Percentiles rank a stretch among this genome's conserved stretches.
These are phyloP conservation scores for Pelecanoides urinatrix DNA, from an alignment of 2,113 vertebrate genomes.

Conservation along the genomic window DNA sequence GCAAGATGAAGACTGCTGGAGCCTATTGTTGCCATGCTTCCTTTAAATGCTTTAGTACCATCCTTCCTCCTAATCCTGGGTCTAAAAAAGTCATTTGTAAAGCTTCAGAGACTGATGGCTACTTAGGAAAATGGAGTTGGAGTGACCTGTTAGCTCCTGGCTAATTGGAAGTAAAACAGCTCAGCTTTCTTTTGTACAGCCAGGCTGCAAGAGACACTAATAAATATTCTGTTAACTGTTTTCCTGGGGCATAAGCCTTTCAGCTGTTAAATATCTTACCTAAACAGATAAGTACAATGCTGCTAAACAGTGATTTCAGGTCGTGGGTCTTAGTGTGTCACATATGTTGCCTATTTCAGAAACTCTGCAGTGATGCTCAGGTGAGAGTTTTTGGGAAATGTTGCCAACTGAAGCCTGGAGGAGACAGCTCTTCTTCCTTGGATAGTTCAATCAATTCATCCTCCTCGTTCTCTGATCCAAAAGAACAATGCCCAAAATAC, in stretches of 20 bases:
- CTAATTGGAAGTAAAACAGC: not conserved
- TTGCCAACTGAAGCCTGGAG: slow-evolving; percentile 89
- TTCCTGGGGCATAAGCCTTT: not conserved
- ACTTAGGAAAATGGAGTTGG: not conserved
- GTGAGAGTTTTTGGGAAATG: slow-evolving; percentile 92
- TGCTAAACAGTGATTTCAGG: not conserved
- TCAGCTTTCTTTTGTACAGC: not conserved
- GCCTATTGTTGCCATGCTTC: not conserved
- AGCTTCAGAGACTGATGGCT: not conserved
- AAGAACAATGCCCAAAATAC: slow-evolving; percentile 88
- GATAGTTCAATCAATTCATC: slow-evolving; percentile 90
- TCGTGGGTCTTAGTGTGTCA: not conserved
- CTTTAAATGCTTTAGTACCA: not conserved
- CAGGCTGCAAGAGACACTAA: not conserved
- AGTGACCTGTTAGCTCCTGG: not conserved
- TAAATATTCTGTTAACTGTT: not conserved
- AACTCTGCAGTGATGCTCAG: slow-evolving; percentile 84
- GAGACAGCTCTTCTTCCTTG: slow-evolving; percentile 93
- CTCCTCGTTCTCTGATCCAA: slow-evolving; percentile 79
- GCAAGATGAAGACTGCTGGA: not conserved
- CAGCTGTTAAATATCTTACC: not conserved
- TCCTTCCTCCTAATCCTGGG: not conserved
- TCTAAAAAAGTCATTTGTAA: not conserved
- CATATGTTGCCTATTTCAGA: slow-evolving; percentile 68
- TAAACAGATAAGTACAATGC: not conserved